These are phyloP conservation scores for Marcusenius ussheri DNA, from an alignment of 2,113 vertebrate species.

Conservation along the genomic window DNA sequence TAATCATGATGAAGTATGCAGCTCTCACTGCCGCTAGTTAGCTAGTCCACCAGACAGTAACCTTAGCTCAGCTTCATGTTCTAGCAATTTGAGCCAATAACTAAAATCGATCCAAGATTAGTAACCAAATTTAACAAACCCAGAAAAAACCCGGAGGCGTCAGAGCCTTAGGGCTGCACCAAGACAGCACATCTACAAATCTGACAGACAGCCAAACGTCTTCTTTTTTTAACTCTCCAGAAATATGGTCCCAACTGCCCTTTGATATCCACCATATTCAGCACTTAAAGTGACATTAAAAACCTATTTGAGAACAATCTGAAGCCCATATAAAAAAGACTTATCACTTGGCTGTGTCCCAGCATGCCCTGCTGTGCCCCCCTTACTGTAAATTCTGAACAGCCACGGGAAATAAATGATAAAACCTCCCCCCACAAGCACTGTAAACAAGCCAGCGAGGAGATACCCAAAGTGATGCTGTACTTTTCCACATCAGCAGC, in stretches of 20 bases:
- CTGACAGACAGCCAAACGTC: not conserved
- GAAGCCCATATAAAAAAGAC: not conserved
- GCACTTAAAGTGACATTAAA: not conserved
- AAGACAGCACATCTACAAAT: not conserved
- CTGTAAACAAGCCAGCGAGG: not conserved
- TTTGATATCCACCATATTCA: not conserved
- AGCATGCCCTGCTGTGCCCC: not conserved
- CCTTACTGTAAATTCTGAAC: not conserved
- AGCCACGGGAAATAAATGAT: not conserved
- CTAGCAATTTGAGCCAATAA: not conserved
- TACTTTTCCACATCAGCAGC: not conserved
- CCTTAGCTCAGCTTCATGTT: not conserved
- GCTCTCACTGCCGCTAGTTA: not conserved
- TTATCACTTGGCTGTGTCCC: not conserved
- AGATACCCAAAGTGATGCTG: not conserved
- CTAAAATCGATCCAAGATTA: not conserved
- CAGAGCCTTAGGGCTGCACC: not conserved
- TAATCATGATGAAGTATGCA: not conserved
- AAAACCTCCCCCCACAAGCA: not conserved
- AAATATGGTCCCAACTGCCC: not conserved
- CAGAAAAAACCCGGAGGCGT: not conserved
- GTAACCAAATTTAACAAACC: not conserved
- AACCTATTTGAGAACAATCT: not conserved
- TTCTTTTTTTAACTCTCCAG: not conserved
- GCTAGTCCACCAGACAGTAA: not conserved